Conservation (phyloP, 2,888 invertebrate species). For the Diaphora mendica region DNA sequence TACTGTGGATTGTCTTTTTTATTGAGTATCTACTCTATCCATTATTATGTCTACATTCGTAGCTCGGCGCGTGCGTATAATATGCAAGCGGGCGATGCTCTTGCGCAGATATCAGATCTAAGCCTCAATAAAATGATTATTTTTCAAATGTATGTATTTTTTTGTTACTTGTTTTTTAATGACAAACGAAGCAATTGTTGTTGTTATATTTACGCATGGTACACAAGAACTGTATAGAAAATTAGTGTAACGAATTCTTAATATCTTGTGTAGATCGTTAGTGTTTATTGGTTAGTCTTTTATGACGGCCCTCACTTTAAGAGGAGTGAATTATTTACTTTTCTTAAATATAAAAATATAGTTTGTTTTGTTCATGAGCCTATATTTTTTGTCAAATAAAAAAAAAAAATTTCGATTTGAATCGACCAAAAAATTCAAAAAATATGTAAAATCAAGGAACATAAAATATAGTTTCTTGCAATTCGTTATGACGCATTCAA, state of each 20-base stretch:
- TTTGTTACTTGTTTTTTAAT: not conserved
- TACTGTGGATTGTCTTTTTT: not conserved
- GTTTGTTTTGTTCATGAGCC: not conserved
- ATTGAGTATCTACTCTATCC: not conserved
- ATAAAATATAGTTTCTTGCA: too few species aligned
- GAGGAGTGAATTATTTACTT: not conserved
- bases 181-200: not conserved
- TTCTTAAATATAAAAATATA: not conserved
- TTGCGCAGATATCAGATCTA: constrained; percentile 15
- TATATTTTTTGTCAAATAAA: not conserved
- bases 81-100: constrained; percentile 35
- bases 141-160: not conserved
- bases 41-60: not conserved
- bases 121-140: constrained; percentile 1
- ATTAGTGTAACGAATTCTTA: constrained; percentile 1
- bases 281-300: not conserved
- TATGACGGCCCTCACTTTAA: not conserved
- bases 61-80: constrained; percentile 28
- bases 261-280: not conserved
- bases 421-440: too few species aligned
- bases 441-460: too few species aligned
- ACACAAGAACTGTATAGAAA: not conserved
- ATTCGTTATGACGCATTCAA: too few species aligned
- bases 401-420: not conserved
- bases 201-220: constrained; percentile 3